Conservation (phyloP, 2,797 vertebrate genomes). For the Fundulus diaphanus region DNA sequence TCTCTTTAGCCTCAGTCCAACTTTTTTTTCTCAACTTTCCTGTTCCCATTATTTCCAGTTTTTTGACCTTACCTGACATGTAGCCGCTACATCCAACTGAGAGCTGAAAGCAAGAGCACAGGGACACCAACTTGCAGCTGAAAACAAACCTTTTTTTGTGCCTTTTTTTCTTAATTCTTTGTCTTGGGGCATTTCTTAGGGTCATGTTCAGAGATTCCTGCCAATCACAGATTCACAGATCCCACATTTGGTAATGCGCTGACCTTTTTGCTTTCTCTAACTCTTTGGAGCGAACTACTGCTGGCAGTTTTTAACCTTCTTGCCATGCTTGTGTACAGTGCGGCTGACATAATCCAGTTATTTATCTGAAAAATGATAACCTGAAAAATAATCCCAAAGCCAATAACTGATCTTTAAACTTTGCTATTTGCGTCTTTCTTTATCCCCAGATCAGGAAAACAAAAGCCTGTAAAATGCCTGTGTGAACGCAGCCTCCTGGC, state of each 20-base stretch:
- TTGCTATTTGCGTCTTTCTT: not conserved
- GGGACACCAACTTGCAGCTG: not conserved
- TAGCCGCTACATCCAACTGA: slow-evolving; percentile 18
- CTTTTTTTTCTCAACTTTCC: slow-evolving; percentile 7
- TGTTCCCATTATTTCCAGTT: slow-evolving; percentile 20
- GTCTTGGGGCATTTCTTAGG: not conserved
- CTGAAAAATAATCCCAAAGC: not conserved
- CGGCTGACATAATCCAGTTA: not conserved
- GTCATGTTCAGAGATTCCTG: slow-evolving; percentile 4
- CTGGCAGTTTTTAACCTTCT: not conserved
- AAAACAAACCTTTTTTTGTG: not conserved
- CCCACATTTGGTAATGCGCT: not conserved
- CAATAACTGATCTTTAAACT: not conserved
- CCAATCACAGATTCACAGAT: not conserved
- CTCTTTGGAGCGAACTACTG: not conserved
- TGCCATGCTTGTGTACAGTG: not conserved
- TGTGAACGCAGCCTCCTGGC: not conserved
- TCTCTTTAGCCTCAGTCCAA: slow-evolving; percentile 2
- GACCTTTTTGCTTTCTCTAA: not conserved
- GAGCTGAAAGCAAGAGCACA: slow-evolving; percentile 6
- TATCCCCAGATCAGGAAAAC: too few species aligned
- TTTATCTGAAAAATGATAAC: not conserved
- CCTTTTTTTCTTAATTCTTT: not conserved
- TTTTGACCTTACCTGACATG: slow-evolving; percentile 33
- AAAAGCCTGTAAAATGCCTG: not conserved